Percentiles rank a stretch among this genome's conserved stretches.
Evolutionary conservation across 2,113 vertebrate species (phyloP).

Genomic region (Calonectris borealis): DNA sequence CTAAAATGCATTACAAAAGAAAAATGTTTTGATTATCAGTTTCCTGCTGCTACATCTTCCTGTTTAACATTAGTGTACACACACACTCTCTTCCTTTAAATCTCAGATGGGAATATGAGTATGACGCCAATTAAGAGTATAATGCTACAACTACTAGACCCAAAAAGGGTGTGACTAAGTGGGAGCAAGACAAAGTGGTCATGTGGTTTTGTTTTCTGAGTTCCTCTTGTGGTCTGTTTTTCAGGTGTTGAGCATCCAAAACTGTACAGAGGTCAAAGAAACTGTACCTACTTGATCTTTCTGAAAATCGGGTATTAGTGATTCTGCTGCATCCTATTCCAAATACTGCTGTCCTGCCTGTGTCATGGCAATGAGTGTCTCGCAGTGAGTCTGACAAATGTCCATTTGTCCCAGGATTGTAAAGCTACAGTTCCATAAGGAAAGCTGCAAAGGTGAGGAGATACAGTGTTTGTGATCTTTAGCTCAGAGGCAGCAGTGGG

Average conservation of each 20-base stretch:
- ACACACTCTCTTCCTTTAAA: not conserved
- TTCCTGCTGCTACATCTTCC: conserved; percentile 24
- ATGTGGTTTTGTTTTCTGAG: not conserved
- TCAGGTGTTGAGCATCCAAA: not conserved
- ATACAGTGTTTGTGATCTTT: not conserved
- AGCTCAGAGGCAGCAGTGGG: not conserved
- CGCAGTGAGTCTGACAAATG: not conserved
- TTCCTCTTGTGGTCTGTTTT: not conserved
- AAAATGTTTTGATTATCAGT: conserved; percentile 10
- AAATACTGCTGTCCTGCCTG: not conserved
- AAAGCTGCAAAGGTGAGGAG: not conserved
- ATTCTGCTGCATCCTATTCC: not conserved
- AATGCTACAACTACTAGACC: not conserved
- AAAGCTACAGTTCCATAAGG: not conserved
- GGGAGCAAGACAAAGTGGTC: not conserved
- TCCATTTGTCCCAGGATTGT: not conserved
- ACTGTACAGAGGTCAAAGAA: not conserved
- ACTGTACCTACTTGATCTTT: not conserved
- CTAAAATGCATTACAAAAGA: conserved; percentile 6
- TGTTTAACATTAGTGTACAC: not conserved
- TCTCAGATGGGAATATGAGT: not conserved
- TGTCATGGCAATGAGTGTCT: not conserved
- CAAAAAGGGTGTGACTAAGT: not conserved
- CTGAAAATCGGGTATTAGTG: not conserved
- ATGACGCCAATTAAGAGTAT: not conserved